Base-by-base conservation (phyloP, 2,797 vertebrate species). In the Tiaroga cobitis region DNA sequence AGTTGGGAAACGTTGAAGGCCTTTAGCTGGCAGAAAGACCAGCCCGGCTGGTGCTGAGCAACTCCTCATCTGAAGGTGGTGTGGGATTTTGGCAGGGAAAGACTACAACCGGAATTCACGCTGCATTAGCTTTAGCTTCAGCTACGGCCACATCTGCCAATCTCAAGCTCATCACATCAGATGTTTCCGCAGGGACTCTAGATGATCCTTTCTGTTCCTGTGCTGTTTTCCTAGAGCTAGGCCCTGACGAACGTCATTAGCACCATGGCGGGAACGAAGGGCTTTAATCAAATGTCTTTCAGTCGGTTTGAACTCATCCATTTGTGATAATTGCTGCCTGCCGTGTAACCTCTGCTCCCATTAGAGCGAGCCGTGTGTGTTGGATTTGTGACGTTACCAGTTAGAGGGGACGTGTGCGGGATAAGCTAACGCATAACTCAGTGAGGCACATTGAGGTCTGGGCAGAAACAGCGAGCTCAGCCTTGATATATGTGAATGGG, bases 231-330 rank as follows among this genome's bases (percentile, higher is more conserved):
- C 92, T 94, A 82, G 89, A 95, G 93, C 92, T 79, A 75, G 79
- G n/a, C 79, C 82, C 80, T 77, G 85, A 84, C 83, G 89, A 89
- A 87, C 85, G 86, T 91, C 91, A 94, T 94, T 92, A 94, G 92
- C 63, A 89, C 90, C 88, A 87, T 46, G 69, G 70, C 65, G 49
- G 43, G 88, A 87, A 88, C 89, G 91, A 80, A 41, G 90, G 73
- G 90, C 84, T 90, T 92, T 95, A 95, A 95, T 94, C 93, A 94
- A 94, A 95, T 95, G 92, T 95, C 93, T 95, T 93, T 95, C 95
- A 94, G 92, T 94, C 87, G 93, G 93, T 95, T 95, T 93, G 94
- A 95, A 94, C 90, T 93, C 93, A 95, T 93, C 93, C 95, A 93
- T 94, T 95, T 95, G 94, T 92, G 94, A 94, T 94, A 95, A 96